Percentiles rank a stretch among this genome's conserved stretches.
These are phyloP conservation scores for Pseudomyrmex pallidus DNA, from an alignment of 1,140 invertebrate genomes.

Conservation along the genomic window DNA sequence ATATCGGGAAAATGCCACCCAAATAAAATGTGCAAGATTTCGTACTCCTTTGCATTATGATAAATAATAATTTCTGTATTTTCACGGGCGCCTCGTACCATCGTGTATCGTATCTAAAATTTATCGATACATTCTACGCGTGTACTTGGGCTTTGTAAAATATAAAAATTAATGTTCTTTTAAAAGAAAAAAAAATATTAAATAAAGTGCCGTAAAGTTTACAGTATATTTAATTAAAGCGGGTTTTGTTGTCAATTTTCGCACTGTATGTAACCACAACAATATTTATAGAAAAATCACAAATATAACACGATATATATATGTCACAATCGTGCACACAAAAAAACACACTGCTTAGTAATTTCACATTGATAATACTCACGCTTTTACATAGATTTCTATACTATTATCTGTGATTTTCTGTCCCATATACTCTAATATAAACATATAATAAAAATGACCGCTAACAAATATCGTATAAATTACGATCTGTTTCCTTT, in stretches of 20 bases:
- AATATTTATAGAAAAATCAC: no score
- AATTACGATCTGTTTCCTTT: neutral
- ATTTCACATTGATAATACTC: neutral
- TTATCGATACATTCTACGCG: neutral
- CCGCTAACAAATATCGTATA: neutral
- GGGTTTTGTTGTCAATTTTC: no score
- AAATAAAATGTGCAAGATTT: neutral
- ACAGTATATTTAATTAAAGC: no score
- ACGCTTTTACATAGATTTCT: slow-evolving; percentile 1
- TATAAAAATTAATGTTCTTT: no score
- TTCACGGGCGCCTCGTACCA: slow-evolving; percentile 21
- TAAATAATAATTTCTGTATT: slow-evolving; percentile 36
- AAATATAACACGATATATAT: no score
- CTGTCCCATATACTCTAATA: slow-evolving; percentile 36
- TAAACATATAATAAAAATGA: slow-evolving; percentile 47
- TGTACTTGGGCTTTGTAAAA: no score
- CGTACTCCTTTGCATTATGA: slow-evolving; percentile 54
- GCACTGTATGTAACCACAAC: no score
- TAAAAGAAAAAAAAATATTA: no score
- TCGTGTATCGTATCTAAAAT: slow-evolving; percentile 32
- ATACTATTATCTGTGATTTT: slow-evolving; percentile 29
- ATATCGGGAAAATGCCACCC: no score
- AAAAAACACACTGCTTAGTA: no score
- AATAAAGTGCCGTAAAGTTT: no score
- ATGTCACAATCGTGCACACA: no score